These are phyloP conservation scores for Crocallis elinguaria DNA, from an alignment of 2,888 invertebrate genomes.

Conservation along the genomic window DNA sequence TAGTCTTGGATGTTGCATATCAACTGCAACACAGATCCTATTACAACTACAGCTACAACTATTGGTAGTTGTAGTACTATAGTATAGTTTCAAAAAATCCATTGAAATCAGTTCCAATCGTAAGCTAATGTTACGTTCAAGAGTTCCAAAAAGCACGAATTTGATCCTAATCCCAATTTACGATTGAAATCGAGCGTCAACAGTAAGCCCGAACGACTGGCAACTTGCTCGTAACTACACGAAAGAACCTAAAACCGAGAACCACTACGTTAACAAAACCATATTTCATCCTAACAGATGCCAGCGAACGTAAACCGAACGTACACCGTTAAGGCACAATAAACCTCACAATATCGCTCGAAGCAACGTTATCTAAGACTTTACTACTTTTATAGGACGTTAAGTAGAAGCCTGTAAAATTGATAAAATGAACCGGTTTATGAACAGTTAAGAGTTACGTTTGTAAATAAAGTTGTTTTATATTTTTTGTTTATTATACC, in stretches of 20 bases:
- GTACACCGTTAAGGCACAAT: slow-evolving; percentile 26
- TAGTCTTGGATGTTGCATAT: too few species aligned
- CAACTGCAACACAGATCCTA: too few species aligned
- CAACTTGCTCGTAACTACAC: too few species aligned
- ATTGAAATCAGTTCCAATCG: too few species aligned
- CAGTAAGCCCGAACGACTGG: too few species aligned
- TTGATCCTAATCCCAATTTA: too few species aligned
- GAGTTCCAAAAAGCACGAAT: too few species aligned
- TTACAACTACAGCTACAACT: too few species aligned
- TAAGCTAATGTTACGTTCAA: too few species aligned
- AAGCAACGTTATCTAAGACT: slow-evolving; percentile 31
- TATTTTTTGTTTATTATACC: slow-evolving; percentile 16
- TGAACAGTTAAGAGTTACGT: slow-evolving; percentile 27
- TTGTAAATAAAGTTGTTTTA: slow-evolving; percentile 22
- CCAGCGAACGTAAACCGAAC: slow-evolving; percentile 16
- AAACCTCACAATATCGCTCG: slow-evolving; percentile 35
- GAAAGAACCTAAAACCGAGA: background rate
- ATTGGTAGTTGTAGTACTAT: too few species aligned
- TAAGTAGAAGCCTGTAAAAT: slow-evolving; percentile 28
- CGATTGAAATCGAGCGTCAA: too few species aligned
- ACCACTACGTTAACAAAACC: background rate
- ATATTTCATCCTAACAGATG: slow-evolving; percentile 17
- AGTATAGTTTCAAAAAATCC: too few species aligned
- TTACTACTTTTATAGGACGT: slow-evolving; percentile 33
- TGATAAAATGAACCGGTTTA: slow-evolving; percentile 35